Conservation (phyloP, 2,797 vertebrate genomes). For the Cynodonichthys magdalenae region DNA sequence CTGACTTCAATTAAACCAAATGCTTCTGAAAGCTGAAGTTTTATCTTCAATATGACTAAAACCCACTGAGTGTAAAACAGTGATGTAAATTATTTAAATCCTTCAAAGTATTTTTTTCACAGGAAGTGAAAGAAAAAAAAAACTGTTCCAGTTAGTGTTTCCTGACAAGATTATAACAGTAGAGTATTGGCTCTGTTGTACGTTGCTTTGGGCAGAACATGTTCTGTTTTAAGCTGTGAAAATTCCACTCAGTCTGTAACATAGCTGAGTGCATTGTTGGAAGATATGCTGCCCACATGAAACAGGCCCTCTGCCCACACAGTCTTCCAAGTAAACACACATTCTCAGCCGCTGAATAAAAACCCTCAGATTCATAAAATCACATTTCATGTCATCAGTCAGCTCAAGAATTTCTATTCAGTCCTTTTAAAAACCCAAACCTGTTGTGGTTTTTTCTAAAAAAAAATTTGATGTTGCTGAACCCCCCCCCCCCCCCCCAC, state of each 20-base stretch:
- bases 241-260: slow-evolving; percentile 55
- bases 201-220: slow-evolving; percentile 41
- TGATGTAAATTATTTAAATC: slow-evolving; percentile 32
- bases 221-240: slow-evolving; percentile 40
- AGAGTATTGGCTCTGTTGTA: slow-evolving; percentile 35
- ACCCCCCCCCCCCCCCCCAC: too few species aligned
- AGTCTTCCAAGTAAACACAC: slow-evolving; percentile 16
- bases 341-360: neutral
- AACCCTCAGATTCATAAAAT: neutral
- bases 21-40: neutral
- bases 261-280: slow-evolving; percentile 23
- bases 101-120: slow-evolving; percentile 22
- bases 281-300: slow-evolving; percentile 41
- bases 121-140: slow-evolving; percentile 18
- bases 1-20: neutral
- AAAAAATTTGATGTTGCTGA: neutral
- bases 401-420: neutral
- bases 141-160: slow-evolving; percentile 34
- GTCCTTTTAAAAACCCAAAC: neutral
- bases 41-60: slow-evolving; percentile 3
- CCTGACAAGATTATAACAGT: slow-evolving; percentile 38
- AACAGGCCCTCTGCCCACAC: slow-evolving; percentile 17
- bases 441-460: neutral
- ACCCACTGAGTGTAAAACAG: slow-evolving; percentile 19
- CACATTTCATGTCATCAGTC: neutral